phyloP scores from a whole-genome alignment of 2,113 vertebrate genomes.

The Cyrtonyx montezumae region DNA sequence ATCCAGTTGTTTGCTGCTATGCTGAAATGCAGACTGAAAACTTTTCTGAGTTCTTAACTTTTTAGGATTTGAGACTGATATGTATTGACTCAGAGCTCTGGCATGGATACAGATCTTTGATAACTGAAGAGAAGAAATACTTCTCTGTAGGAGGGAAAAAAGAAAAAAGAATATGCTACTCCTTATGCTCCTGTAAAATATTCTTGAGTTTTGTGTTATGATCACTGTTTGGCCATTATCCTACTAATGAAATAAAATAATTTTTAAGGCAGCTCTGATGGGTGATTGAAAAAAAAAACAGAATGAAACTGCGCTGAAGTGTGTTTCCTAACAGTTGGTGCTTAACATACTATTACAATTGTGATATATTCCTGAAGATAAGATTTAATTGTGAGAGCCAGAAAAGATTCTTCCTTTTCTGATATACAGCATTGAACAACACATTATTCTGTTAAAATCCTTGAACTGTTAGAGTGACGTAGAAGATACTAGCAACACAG shows the following conservation, averaged over 20 bases:
- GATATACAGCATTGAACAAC: background rate
- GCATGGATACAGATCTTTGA: background rate
- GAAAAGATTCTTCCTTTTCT: background rate
- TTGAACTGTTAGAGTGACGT: background rate
- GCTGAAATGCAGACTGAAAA: background rate
- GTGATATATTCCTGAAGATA: background rate
- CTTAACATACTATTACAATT: background rate
- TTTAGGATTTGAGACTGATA: background rate
- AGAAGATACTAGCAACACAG: background rate
- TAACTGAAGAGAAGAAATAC: background rate
- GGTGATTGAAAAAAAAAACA: background rate
- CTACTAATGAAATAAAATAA: background rate
- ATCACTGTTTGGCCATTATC: background rate
- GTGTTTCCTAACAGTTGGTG: background rate
- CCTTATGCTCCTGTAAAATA: background rate
- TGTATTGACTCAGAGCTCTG: background rate
- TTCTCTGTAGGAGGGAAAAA: background rate
- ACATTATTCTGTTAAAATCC: background rate
- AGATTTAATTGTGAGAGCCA: background rate
- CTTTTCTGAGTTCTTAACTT: background rate
- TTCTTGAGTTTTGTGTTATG: background rate
- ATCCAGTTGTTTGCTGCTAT: background rate
- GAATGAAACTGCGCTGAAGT: background rate
- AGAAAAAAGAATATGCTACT: background rate
- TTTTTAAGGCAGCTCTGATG: background rate